phyloP scores from a whole-genome alignment of 2,888 invertebrate genomes.

The Mesorhabditis spiculigera region DNA sequence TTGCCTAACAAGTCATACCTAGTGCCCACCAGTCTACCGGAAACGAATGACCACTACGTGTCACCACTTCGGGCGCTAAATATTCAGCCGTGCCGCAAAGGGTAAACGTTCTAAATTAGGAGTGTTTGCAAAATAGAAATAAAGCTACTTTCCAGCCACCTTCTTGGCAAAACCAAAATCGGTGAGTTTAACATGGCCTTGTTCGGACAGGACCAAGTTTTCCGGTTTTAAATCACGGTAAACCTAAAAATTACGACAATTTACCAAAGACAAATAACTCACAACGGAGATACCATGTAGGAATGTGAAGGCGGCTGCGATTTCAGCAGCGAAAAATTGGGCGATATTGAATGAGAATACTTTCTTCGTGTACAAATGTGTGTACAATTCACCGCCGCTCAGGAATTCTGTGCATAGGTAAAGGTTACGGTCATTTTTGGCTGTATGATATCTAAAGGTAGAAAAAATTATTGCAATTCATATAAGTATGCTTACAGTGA shows the following conservation, averaged over 20 bases:
- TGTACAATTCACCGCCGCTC: slow-evolving; percentile 5
- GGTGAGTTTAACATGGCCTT: slow-evolving; percentile 4
- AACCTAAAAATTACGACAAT: not conserved
- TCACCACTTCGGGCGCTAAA: slow-evolving; percentile 6
- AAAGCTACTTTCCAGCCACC: not conserved
- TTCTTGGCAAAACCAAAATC: slow-evolving; percentile 1
- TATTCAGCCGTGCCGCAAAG: slow-evolving; percentile 2
- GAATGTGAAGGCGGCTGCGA: not conserved
- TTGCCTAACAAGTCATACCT: not conserved
- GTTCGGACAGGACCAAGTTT: not conserved
- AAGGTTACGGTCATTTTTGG: not conserved
- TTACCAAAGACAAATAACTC: not conserved
- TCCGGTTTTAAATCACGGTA: slow-evolving; percentile 1
- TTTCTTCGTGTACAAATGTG: not conserved
- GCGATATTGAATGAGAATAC: not conserved
- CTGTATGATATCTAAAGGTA: not conserved
- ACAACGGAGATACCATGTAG: not conserved
- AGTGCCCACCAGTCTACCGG: not conserved
- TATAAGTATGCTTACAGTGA: not conserved
- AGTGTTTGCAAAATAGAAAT: not conserved
- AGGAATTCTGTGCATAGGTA: not conserved
- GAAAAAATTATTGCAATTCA: no score
- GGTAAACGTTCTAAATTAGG: not conserved
- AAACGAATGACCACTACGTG: not conserved
- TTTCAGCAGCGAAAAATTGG: not conserved